Evolutionary conservation across 2,113 vertebrate genomes (phyloP), one percentile per base, ranked within the genome.

Genomic region (Coregonus clupeaformis): DNA sequence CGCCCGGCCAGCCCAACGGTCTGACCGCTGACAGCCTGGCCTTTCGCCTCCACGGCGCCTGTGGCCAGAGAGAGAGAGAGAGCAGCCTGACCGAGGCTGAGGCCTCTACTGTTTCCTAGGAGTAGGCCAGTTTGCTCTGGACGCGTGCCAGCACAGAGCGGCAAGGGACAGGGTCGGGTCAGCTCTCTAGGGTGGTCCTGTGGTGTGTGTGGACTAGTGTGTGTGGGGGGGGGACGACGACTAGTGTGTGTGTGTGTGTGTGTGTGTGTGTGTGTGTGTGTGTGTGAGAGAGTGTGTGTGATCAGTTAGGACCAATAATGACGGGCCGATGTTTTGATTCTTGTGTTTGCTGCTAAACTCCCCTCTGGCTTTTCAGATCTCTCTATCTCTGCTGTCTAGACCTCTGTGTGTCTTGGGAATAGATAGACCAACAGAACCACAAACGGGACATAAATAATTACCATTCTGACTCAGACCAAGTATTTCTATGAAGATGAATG

Each of bases 121-220:
- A 83, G 87, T 89, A 79, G 83, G 82, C 80, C 74, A 80, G 85
- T 90, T 90, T 91, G 82, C 81, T 88, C 87, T 92, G 90, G 91
- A 89, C 84, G 60, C 79, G 84, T 73, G 88, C 90, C 91, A 91
- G 83, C 42, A 16, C 71, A 60, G 81, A 84, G 85, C 84, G 65
- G 75, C 64, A 55, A 82, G 84, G 86, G 86, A 85, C 86, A 86
- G 29, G 83, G 87, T 66, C 75, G 49, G 87, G 90, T 91, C 90
- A 89, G 73, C 77, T 89, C 88, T 90, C 86, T 62, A 78, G 90
- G 91, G 91, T 91, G 91, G 90, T 92, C 91, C 76, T 27, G 75
- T 30, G 57, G 20, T 60, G 20, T n/a, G 57, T 22, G 57, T 55
- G 52, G 13, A 55, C 16, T 55, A 18, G 30, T 64, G 71, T 45